Conservation (phyloP, 2,113 vertebrate species). For the Entelurus aequoreus region DNA sequence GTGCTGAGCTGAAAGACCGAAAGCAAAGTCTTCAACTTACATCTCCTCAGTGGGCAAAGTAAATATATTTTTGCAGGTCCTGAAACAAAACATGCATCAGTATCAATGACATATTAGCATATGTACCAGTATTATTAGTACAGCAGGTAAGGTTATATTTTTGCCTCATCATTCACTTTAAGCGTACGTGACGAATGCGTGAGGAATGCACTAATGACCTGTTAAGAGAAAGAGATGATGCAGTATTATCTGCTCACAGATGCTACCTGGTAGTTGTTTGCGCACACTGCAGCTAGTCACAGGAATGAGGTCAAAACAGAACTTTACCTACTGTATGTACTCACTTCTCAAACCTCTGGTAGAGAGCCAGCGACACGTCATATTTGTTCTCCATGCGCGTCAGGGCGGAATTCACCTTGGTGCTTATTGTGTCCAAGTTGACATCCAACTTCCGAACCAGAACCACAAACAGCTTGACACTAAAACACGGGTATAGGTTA, state of each 20-base stretch:
- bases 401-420: constrained; percentile 86
- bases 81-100: constrained; percentile 36
- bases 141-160: too few species aligned
- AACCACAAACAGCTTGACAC: constrained; percentile 80
- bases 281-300: too few species aligned
- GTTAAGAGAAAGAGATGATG: too few species aligned
- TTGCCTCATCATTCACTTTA: too few species aligned
- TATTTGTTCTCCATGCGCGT: constrained; percentile 88
- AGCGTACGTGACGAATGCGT: too few species aligned
- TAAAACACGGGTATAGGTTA: constrained; percentile 29
- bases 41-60: constrained; percentile 49
- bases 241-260: too few species aligned
- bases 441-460: constrained; percentile 87
- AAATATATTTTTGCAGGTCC: constrained; percentile 72
- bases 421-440: constrained; percentile 85
- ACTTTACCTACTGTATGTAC: constrained; percentile 7
- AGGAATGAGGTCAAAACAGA: too few species aligned
- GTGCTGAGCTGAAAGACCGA: background rate
- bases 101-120: background rate
- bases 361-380: constrained; percentile 82
- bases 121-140: background rate
- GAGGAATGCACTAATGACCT: too few species aligned
- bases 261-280: too few species aligned
- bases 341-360: constrained; percentile 94
- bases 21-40: constrained; percentile 54